Percentiles rank a stretch among this genome's conserved stretches.
Evolutionary conservation across 2,113 vertebrate species (phyloP).

Genomic region (Cebus imitator): DNA sequence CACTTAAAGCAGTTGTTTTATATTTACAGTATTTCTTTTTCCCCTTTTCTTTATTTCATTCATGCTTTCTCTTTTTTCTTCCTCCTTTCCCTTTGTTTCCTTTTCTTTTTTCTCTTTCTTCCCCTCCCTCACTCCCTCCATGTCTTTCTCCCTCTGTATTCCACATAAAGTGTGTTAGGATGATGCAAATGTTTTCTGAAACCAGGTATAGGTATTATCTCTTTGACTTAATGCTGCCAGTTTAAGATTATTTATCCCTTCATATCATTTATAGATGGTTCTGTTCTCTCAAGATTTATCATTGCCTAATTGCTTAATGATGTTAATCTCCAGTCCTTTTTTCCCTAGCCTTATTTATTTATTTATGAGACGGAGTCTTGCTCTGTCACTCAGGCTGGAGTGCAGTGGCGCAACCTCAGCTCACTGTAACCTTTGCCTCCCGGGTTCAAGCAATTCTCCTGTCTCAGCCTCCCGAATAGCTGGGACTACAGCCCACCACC

Average conservation of each 20-base stretch:
- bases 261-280: neutral
- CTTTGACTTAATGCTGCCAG: neutral
- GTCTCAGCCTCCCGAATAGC: no score
- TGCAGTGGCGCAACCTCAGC: no score
- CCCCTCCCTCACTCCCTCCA: neutral
- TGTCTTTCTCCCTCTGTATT: neutral
- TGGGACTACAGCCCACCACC: no score
- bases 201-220: neutral
- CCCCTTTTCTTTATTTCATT: neutral
- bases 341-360: neutral
- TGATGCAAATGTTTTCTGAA: neutral
- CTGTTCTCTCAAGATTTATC: neutral
- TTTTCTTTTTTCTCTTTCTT: neutral
- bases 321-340: neutral
- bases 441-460: no score
- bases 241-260: neutral
- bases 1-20: neutral
- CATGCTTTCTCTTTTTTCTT: neutral
- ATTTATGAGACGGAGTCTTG: neutral
- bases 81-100: neutral
- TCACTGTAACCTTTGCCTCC: no score
- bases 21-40: neutral
- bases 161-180: neutral
- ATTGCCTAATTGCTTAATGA: neutral
- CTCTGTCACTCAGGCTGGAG: neutral